A percentile compares a stretch with the other conserved stretches of the same genome.
phyloP scores from a whole-genome alignment of 2,888 invertebrate genomes.

The Druceiella hillmani region DNA sequence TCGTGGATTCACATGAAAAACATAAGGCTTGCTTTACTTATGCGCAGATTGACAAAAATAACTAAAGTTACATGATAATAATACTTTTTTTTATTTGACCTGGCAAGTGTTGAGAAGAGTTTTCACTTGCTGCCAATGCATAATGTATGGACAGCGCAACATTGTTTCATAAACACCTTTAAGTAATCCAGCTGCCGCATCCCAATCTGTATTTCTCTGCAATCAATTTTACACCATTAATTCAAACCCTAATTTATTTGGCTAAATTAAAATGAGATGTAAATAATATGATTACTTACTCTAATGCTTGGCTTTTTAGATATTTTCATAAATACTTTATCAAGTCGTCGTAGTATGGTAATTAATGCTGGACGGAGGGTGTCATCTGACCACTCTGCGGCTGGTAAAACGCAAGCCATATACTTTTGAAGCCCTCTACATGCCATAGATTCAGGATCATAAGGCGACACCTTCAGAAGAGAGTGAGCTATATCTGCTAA shows the following conservation, averaged over 20 bases:
- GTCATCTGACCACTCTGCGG: conserved; percentile 95
- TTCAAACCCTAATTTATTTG: background rate
- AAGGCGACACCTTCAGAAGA: conserved; percentile 93
- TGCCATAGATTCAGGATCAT: conserved; percentile 95
- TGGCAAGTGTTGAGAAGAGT: conserved; percentile 79
- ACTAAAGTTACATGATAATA: no score
- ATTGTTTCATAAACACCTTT: conserved; percentile 95
- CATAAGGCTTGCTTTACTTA: no score
- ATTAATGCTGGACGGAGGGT: conserved; percentile 87
- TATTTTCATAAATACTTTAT: conserved; percentile 96
- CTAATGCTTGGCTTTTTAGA: conserved; percentile 92
- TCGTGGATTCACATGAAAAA: no score
- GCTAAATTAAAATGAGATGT: background rate
- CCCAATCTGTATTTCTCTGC: conserved; percentile 94
- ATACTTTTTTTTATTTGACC: no score
- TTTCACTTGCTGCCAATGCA: conserved; percentile 94
- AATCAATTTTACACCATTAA: conserved; percentile 15
- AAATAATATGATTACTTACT: no score
- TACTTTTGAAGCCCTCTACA: conserved; percentile 90
- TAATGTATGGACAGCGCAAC: conserved; percentile 88
- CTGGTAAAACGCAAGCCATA: conserved; percentile 88
- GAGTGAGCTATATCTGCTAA: conserved; percentile 96
- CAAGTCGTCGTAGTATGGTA: conserved; percentile 84
- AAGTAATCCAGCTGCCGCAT: conserved; percentile 88
- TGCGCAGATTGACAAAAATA: no score